Evolutionary conservation across 2,113 vertebrate genomes (phyloP).

Genomic region (Nansenia antarctica): DNA sequence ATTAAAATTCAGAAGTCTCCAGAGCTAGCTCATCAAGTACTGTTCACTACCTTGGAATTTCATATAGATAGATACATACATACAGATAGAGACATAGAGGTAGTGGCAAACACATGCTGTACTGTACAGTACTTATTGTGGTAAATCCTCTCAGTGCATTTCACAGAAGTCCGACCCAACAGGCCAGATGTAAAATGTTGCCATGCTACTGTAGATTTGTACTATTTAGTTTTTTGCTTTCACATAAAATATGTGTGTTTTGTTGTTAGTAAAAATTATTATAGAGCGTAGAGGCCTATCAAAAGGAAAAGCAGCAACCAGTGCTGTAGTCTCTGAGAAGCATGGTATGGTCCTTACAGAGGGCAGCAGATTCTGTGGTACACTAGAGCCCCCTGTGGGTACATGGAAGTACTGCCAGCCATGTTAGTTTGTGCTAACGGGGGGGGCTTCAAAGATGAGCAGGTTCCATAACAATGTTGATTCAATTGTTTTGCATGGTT

Average conservation of each 20-base stretch:
- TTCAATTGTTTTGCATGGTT: not conserved
- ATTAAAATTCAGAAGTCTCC: conserved; percentile 99
- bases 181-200: not conserved
- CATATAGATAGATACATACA: conserved; percentile 42
- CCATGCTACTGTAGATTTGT: conserved; percentile 18
- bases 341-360: conserved; percentile 23
- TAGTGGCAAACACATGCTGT: conserved; percentile 20
- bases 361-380: conserved; percentile 76
- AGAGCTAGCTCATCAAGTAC: conserved; percentile 97
- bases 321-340: conserved; percentile 44
- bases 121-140: not conserved
- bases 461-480: not conserved
- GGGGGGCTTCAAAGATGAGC: not conserved
- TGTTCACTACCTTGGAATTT: conserved; percentile 86
- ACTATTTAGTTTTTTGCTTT: conserved; percentile 31
- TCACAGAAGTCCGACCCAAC: conserved; percentile 11
- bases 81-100: conserved; percentile 22
- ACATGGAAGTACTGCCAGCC: conserved; percentile 48
- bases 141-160: not conserved
- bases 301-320: no score
- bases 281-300: not conserved
- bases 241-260: conserved; percentile 30
- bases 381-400: conserved; percentile 94
- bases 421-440: conserved; percentile 17
- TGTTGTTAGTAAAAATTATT: conserved; percentile 35